Conservation (phyloP, 2,888 invertebrate species). For the Ramazzottius varieornatus region DNA sequence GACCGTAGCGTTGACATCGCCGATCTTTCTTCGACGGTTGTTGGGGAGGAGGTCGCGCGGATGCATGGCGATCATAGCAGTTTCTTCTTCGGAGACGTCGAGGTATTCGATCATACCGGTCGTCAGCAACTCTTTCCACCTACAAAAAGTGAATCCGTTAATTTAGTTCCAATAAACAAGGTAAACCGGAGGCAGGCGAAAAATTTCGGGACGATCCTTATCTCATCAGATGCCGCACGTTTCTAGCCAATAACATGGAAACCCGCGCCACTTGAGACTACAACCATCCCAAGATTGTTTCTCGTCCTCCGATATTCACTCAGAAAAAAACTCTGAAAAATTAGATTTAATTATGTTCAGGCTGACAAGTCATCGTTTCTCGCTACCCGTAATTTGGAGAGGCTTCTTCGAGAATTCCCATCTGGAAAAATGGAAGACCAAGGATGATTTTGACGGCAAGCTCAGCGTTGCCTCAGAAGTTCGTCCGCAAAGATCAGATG, state of each 20-base stretch:
- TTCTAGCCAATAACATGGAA: background rate
- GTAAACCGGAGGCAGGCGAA: background rate
- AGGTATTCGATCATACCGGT: conserved; percentile 25
- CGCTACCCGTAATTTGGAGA: too few relatives aligned
- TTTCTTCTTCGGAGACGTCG: conserved; percentile 24
- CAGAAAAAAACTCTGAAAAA: too few relatives aligned
- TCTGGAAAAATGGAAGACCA: too few relatives aligned
- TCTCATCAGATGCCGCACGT: conserved; percentile 11
- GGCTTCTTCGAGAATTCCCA: too few relatives aligned
- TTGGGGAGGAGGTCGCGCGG: conserved; percentile 22
- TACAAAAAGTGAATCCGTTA: background rate
- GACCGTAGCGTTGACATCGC: conserved; percentile 16
- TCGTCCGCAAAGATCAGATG: too few relatives aligned
- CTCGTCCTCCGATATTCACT: too few relatives aligned
- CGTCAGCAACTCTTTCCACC: conserved; percentile 24
- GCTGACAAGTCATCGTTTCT: too few relatives aligned
- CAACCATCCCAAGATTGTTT: conserved; percentile 8
- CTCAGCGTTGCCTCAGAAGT: too few relatives aligned
- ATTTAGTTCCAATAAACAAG: background rate
- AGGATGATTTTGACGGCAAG: too few relatives aligned
- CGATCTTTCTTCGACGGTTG: conserved; percentile 12
- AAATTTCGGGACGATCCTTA: conserved; percentile 18
- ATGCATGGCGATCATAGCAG: conserved; percentile 24
- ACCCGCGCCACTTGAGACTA: background rate
- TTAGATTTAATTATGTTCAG: too few relatives aligned